Evolutionary conservation across 2,113 vertebrate species (phyloP).

Genomic region (Indri indri): DNA sequence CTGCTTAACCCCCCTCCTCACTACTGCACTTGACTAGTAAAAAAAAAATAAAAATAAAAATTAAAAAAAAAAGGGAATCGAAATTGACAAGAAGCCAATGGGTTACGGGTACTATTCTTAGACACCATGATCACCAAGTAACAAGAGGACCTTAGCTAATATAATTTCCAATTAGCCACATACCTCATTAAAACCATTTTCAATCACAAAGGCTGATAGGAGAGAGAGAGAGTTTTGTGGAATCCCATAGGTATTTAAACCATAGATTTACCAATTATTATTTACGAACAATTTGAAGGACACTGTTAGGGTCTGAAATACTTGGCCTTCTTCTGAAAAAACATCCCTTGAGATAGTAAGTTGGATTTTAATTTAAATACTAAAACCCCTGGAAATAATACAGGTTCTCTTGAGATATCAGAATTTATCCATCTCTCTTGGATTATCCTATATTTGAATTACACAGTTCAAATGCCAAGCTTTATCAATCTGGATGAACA

Average conservation of each 20-base stretch:
- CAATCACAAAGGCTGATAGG: not conserved
- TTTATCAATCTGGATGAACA: not conserved
- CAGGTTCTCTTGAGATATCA: not conserved
- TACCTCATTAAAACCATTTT: not conserved
- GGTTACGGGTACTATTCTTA: no score
- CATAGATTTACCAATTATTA: not conserved
- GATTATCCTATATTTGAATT: not conserved
- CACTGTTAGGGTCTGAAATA: not conserved
- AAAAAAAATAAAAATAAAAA: no score
- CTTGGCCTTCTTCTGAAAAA: not conserved
- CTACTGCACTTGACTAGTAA: no score
- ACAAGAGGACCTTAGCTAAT: not conserved
- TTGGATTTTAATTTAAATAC: not conserved
- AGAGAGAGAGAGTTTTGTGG: not conserved
- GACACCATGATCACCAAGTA: not conserved
- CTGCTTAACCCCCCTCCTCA: no score
- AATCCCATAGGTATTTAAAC: not conserved
- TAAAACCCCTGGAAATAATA: not conserved
- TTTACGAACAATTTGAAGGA: not conserved
- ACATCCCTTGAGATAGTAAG: not conserved
- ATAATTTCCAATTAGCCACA: not conserved
- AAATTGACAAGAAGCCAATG: not conserved
- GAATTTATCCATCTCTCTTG: not conserved
- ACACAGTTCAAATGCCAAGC: not conserved
- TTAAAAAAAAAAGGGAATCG: no score